Conservation (phyloP, 1,140 invertebrate species). For the Sycobia sp. region DNA sequence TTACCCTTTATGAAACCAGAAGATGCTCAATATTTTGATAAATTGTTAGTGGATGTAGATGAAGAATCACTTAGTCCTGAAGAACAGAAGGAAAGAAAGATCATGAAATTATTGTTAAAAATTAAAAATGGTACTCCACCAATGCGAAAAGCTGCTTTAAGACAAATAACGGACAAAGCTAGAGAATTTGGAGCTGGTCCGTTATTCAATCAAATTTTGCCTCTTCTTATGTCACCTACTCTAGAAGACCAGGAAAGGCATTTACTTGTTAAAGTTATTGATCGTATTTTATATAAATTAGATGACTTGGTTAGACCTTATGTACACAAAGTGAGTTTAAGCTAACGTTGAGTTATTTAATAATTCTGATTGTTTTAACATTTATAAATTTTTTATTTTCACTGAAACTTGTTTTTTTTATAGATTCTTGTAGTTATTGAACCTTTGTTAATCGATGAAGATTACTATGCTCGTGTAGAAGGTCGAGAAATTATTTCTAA, state of each 20-base stretch:
- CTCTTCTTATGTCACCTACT: constrained; percentile 98
- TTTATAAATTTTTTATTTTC: neutral
- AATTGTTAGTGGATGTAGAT: constrained; percentile 96
- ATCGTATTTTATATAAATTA: constrained; percentile 97
- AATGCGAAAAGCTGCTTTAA: constrained; percentile 96
- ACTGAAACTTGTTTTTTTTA: constrained; percentile 33
- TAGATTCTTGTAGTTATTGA: constrained; percentile 98
- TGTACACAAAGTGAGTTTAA: constrained; percentile 86
- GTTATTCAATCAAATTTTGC: constrained; percentile 98
- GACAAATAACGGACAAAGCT: constrained; percentile 99
- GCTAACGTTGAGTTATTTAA: neutral
- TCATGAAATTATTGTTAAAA: constrained; percentile 97
- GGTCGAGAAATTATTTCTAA: constrained; percentile 99
- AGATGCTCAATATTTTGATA: constrained; percentile 99
- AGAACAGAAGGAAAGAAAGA: constrained; percentile 97
- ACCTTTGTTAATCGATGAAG: constrained; percentile 98
- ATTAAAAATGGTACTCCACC: constrained; percentile 99
- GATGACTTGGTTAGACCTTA: constrained; percentile 98
- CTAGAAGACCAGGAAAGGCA: constrained; percentile 99
- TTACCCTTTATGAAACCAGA: constrained; percentile 99
- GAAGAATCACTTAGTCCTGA: constrained; percentile 94
- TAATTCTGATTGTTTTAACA: constrained; percentile 1
- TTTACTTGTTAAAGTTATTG: constrained; percentile 99
- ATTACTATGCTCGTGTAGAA: constrained; percentile 99
- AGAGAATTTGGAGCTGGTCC: constrained; percentile 98